Percentiles rank a stretch among this genome's conserved stretches.
Evolutionary conservation across 2,888 invertebrate species (phyloP).

Genomic region (Eucera pruinosa): DNA sequence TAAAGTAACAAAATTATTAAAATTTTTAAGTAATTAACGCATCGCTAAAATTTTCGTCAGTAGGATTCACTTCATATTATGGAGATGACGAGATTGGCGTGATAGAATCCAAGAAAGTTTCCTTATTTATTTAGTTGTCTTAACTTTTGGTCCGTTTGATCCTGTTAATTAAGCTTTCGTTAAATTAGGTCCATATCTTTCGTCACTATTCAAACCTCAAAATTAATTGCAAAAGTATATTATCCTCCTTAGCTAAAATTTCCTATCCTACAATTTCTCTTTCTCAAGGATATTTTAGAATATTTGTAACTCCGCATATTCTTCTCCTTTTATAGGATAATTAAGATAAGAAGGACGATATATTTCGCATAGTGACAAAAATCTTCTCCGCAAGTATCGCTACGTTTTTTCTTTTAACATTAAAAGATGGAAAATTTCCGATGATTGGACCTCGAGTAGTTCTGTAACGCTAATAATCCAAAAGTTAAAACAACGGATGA

Average conservation of each 20-base stretch:
- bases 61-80: conserved; percentile 37
- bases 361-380: not conserved
- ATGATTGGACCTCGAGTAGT: conserved; percentile 17
- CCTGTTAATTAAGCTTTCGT: not conserved
- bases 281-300: too few relatives aligned
- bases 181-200: conserved; percentile 11
- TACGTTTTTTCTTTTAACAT: not conserved
- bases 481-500: conserved; percentile 23
- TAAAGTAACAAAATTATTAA: conserved; percentile 53
- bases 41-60: conserved; percentile 34
- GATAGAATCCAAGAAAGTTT: conserved; percentile 13
- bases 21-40: conserved; percentile 49
- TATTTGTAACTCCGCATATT: too few relatives aligned
- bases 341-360: too few relatives aligned
- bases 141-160: conserved; percentile 8
- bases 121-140: conserved; percentile 18
- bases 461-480: conserved; percentile 4
- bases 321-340: too few relatives aligned
- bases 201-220: not conserved
- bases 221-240: not conserved
- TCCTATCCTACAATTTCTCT: too few relatives aligned
- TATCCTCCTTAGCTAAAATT: not conserved
- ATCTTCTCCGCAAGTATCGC: not conserved
- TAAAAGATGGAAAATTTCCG: not conserved
- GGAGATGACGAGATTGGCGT: conserved; percentile 30